Percentiles rank a stretch among this genome's conserved stretches.
phyloP scores from a whole-genome alignment of 2,888 invertebrate genomes.

The Drosophila dives region DNA sequence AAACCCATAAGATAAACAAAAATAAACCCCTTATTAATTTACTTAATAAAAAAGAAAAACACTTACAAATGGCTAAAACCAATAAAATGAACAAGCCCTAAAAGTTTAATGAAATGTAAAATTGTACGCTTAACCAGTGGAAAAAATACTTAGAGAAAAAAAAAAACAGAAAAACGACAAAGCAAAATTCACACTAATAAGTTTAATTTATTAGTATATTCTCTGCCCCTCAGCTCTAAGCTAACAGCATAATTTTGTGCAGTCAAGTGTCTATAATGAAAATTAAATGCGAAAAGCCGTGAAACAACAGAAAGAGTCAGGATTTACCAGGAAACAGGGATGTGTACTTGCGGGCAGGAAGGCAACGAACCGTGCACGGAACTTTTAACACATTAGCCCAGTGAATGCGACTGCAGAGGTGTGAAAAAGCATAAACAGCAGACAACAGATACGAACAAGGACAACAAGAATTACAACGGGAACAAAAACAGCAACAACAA shows the following conservation, averaged over 20 bases:
- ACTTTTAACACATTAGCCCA: slow-evolving; percentile 72
- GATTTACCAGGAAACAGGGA: slow-evolving; percentile 30
- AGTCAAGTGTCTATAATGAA: slow-evolving; percentile 74
- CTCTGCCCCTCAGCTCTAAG: neutral
- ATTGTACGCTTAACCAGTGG: slow-evolving; percentile 16
- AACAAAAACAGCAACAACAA: slow-evolving; percentile 21
- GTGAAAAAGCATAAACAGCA: slow-evolving; percentile 42
- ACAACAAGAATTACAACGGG: slow-evolving; percentile 13
- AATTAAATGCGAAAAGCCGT: slow-evolving; percentile 67
- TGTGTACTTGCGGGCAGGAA: slow-evolving; percentile 43
- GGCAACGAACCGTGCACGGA: slow-evolving; percentile 64
- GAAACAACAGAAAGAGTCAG: slow-evolving; percentile 8
- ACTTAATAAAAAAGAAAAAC: neutral
- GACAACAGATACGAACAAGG: slow-evolving; percentile 26
- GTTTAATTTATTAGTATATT: slow-evolving; percentile 47
- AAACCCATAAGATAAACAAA: too few species aligned
- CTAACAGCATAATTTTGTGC: slow-evolving; percentile 53
- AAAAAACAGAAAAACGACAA: neutral
- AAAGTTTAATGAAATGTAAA: slow-evolving; percentile 50
- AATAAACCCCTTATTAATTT: neutral
- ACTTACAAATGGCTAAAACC: neutral
- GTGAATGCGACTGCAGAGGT: slow-evolving; percentile 57
- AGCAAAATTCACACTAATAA: slow-evolving; percentile 32
- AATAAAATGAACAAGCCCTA: slow-evolving; percentile 36
- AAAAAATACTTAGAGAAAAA: slow-evolving; percentile 7